Evolutionary conservation across 2,888 invertebrate species (phyloP), one percentile per base, ranked within the genome.

Genomic region (Erebia ligea): DNA sequence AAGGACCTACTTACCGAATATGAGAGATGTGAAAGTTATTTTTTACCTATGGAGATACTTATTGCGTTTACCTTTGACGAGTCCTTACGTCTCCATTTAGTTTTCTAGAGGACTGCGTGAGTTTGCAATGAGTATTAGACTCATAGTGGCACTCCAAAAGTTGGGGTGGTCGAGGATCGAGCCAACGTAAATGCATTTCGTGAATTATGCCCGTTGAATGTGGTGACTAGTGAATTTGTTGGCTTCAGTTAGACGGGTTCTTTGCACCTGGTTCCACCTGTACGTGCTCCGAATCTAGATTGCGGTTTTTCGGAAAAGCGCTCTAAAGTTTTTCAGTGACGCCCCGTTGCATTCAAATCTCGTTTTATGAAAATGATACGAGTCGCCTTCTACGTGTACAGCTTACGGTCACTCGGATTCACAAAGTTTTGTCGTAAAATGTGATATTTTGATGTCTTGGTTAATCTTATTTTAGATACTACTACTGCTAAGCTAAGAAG

Each of bases 131-230:
- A 65, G 59, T 69, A 58, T 19, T 48, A 58, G 59, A 59, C 69
- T 19, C 61, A 63, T 79, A 74, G 81, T 82, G 79, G 54, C 42
- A 40, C 56, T 68, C 64, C 61, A 42, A 67, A 73, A 76, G 79
- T 80, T 82, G 79, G 76, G 68, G 50, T 72, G 77, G 71, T 77
- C 75, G 74, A 75, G 73, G 79, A 78, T 76, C 73, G 76, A 76
- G 76, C 76, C 69, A 73, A 76, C 80, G 81, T 82, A 86, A 88
- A 88, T 88, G 88, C 86, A 87, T 88, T 89, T 88, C 82, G 85
- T 86, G 88, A 89, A 85, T 88, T 88, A 90, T 88, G 83, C 78
- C 77, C 40, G 52, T 78, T 75, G 79, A 83, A 86, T 84, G 86
- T 85, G 87, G 86, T 84, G 86, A 86, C 81, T 84, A 81, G 81